Evolutionary conservation across 2,888 invertebrate species (phyloP).

Genomic region (Tortrix viridana): DNA sequence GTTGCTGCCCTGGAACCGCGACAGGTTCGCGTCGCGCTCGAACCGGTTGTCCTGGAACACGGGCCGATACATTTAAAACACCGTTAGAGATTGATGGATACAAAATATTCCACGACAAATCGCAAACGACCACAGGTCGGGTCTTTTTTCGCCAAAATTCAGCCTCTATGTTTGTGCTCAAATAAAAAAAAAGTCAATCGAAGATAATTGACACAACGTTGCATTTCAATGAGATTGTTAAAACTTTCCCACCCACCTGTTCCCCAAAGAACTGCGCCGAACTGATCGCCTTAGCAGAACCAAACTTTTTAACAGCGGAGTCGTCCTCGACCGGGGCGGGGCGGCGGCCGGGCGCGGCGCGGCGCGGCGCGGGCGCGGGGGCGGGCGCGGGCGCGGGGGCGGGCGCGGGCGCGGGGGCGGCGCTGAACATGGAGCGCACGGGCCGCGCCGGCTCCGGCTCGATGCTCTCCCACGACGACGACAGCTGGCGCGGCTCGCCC

Average conservation of each 20-base stretch:
- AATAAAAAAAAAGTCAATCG: too few relatives aligned
- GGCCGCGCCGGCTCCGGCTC: conserved; percentile 64
- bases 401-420: conserved; percentile 22
- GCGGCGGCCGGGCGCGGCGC: conserved; percentile 23
- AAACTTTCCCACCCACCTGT: conserved; percentile 66
- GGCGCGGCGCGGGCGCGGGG: conserved; percentile 27
- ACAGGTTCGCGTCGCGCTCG: conserved; percentile 84
- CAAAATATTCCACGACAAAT: too few relatives aligned
- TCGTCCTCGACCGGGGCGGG: conserved; percentile 78
- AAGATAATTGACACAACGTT: too few relatives aligned
- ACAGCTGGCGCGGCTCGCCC: conserved; percentile 43
- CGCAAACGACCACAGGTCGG: too few relatives aligned
- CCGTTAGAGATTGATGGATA: too few relatives aligned
- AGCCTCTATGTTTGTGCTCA: too few relatives aligned
- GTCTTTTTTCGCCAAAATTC: too few relatives aligned
- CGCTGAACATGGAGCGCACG: conserved; percentile 67
- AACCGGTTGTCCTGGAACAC: conserved; percentile 71
- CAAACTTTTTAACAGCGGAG: conserved; percentile 97
- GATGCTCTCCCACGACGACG: conserved; percentile 61
- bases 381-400: conserved; percentile 24
- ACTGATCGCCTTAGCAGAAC: conserved; percentile 98
- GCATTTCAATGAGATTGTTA: too few relatives aligned
- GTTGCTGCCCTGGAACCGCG: conserved; percentile 96
- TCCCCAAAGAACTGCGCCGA: conserved; percentile 98
- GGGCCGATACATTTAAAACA: neutral